These are phyloP conservation scores for Agonum fuliginosum DNA, from an alignment of 2,888 invertebrate genomes.

Conservation along the genomic window DNA sequence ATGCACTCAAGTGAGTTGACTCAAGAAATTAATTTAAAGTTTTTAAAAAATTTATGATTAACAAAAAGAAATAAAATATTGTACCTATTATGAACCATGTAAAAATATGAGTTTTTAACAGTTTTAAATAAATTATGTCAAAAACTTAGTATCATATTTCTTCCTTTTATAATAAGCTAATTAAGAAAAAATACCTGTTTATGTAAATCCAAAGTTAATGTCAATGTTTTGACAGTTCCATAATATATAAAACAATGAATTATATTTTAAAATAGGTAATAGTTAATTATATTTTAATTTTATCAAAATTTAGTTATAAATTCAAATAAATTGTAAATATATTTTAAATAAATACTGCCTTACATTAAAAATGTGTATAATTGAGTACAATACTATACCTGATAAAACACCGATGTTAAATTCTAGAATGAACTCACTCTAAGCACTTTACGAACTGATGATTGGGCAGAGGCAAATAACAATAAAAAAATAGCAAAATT, in stretches of 20 bases:
- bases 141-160: slow-evolving; percentile 11
- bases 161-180: not conserved
- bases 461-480: not conserved
- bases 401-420: not conserved
- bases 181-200: not conserved
- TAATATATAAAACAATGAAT: slow-evolving; percentile 9
- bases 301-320: slow-evolving; percentile 32
- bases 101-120: slow-evolving; percentile 25
- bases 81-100: slow-evolving; percentile 26
- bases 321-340: slow-evolving; percentile 40
- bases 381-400: not conserved
- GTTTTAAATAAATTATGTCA: slow-evolving; percentile 36
- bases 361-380: slow-evolving; percentile 28
- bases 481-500: not conserved
- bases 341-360: slow-evolving; percentile 45
- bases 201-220: not conserved
- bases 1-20: slow-evolving; percentile 37
- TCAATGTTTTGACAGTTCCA: slow-evolving; percentile 5
- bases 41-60: slow-evolving; percentile 4
- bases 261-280: slow-evolving; percentile 17
- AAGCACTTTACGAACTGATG: slow-evolving; percentile 3
- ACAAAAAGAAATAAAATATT: too few relatives aligned
- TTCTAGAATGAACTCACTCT: slow-evolving; percentile 23
- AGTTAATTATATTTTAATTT: slow-evolving; percentile 29
- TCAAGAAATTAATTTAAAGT: slow-evolving; percentile 18